phyloP scores from a whole-genome alignment of 2,797 vertebrate genomes.

The Scolopax rusticola region DNA sequence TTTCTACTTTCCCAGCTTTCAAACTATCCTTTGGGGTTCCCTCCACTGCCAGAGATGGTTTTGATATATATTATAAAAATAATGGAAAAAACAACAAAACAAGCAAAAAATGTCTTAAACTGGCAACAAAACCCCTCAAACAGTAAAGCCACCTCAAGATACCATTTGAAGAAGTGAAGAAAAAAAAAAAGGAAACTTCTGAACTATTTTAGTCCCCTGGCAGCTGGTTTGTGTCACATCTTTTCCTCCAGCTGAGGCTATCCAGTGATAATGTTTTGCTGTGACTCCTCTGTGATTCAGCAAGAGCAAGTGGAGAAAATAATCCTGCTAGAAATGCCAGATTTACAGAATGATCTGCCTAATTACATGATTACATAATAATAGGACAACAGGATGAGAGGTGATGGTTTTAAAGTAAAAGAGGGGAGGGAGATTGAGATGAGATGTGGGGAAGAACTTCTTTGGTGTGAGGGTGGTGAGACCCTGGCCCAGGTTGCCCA shows the following conservation, averaged over 20 bases:
- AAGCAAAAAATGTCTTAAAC: not conserved
- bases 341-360: not conserved
- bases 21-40: too few species aligned
- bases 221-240: not conserved
- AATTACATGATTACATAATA: not conserved
- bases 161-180: not conserved
- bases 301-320: not conserved
- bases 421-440: not conserved
- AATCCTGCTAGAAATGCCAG: not conserved
- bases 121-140: not conserved
- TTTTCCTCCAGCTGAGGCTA: not conserved
- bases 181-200: not conserved
- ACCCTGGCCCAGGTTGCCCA: not conserved
- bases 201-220: not conserved
- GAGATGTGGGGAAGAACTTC: not conserved
- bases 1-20: too few species aligned
- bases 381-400: not conserved
- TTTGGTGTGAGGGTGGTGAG: not conserved
- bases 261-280: not conserved
- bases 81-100: too few species aligned
- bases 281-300: not conserved
- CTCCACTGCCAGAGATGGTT: too few species aligned
- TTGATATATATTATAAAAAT: too few species aligned
- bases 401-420: not conserved
- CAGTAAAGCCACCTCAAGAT: not conserved